A percentile compares a stretch with the other conserved stretches of the same genome.
Conservation (phyloP, 2,797 vertebrate genomes). For the Malurus splendens region DNA sequence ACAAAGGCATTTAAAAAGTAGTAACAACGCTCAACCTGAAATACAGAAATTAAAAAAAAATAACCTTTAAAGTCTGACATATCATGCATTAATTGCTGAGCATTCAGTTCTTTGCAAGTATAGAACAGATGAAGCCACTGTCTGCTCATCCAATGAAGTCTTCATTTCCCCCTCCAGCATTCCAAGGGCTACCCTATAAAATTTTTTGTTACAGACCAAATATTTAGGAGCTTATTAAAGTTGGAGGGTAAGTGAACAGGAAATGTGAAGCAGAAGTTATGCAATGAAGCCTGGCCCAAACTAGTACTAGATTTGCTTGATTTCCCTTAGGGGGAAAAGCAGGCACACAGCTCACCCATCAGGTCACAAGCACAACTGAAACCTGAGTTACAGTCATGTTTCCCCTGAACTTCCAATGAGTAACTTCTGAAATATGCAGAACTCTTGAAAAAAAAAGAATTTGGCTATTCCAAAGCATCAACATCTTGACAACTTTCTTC, state of each 20-base stretch:
- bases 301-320: not conserved
- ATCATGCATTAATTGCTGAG: not conserved
- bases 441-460: not conserved
- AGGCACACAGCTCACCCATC: not conserved
- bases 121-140: not conserved
- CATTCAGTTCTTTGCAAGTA: not conserved
- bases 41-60: not conserved
- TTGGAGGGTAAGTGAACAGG: not conserved
- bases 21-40: conserved; percentile 91
- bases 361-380: not conserved
- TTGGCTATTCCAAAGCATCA: not conserved
- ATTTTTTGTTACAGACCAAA: not conserved
- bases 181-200: not conserved
- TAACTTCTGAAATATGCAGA: fast-evolving
- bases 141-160: not conserved
- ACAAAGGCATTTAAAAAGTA: conserved; percentile 91
- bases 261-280: not conserved
- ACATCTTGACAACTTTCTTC: not conserved
- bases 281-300: not conserved
- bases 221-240: not conserved
- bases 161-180: not conserved
- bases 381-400: fast-evolving
- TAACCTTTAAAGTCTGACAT: fast-evolving
- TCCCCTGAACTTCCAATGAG: not conserved
- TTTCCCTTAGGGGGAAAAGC: not conserved